Conservation (phyloP, 1,140 invertebrate genomes). For the Achroia grisella region DNA sequence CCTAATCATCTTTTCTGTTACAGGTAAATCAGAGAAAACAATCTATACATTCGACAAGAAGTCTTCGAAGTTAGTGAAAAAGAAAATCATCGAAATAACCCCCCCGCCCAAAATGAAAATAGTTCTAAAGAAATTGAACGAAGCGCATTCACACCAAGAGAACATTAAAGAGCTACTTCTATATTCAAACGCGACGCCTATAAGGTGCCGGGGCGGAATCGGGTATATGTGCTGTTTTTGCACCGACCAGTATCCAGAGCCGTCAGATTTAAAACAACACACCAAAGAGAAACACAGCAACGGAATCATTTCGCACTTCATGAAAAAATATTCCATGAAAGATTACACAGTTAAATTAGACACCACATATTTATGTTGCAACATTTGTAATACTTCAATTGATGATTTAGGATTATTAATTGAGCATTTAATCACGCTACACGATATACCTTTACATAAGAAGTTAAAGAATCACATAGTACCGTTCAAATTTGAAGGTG, state of each 20-base stretch:
- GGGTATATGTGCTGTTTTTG: slow-evolving; percentile 38
- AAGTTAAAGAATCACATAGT: slow-evolving; percentile 36
- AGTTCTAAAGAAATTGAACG: slow-evolving; percentile 17
- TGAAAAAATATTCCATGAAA: slow-evolving; percentile 19
- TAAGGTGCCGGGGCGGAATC: slow-evolving; percentile 18
- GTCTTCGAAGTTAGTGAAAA: too few species aligned
- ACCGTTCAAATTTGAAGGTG: slow-evolving; percentile 37
- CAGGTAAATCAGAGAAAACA: too few species aligned
- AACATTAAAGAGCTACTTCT: slow-evolving; percentile 29
- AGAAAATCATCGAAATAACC: neutral
- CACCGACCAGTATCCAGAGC: slow-evolving; percentile 18
- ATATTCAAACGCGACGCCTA: slow-evolving; percentile 37
- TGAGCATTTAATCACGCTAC: slow-evolving; percentile 24
- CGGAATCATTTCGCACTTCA: slow-evolving; percentile 15
- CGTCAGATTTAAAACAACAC: slow-evolving; percentile 35
- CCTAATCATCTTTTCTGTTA: too few species aligned
- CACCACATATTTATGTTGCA: slow-evolving; percentile 37
- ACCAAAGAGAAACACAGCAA: slow-evolving; percentile 26
- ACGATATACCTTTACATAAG: slow-evolving; percentile 20
- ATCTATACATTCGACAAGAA: too few species aligned
- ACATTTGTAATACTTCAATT: slow-evolving; percentile 19
- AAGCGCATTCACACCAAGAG: slow-evolving; percentile 28
- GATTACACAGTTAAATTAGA: slow-evolving; percentile 42
- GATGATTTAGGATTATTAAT: slow-evolving; percentile 22
- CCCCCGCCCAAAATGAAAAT: neutral